Evolutionary conservation across 2,888 invertebrate genomes (phyloP), one percentile per base, ranked within the genome.

Genomic region (Beris chalybata): DNA sequence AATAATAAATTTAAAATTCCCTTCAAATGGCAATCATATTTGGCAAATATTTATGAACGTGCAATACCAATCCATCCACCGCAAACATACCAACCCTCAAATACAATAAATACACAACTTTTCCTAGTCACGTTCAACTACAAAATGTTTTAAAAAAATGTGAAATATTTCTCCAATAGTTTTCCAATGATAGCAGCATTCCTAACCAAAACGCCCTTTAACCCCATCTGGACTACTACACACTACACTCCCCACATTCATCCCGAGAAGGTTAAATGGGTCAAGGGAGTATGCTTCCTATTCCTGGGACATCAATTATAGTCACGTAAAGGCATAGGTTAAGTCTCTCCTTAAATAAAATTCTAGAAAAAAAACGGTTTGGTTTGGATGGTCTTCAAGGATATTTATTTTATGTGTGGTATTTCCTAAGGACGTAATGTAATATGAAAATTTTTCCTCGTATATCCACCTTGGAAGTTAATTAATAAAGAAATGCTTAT

Each of bases 271-370:
- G 22, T 22, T 22, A 22, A 58, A 58, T 45, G 57, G 57, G 57
- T 58, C 45, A 12, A 22, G n/a, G 22, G 32, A 45, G 45, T 45
- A 58, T 45, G 45, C 45, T 58, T 58, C 30, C 57, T 58, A 58
- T 58, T 13, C 57, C 32, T 32, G 6, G n/a, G 22, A 45, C 57
- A 58, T 58, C 57, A 58, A 58, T 58, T 58, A 58, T 44, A 58
- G 57, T 58, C 57, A 58, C 57, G 57, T 58, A 58, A 45, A 58
- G 57, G 57, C 30, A 45, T 58, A 29, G 57, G 57, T 45, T 45
- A 58, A 58, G 57, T 45, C 38, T 58, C 44, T 30, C 57, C 57
- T 58, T 22, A 58, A 58, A 58, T 38, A 38, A 38, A 38, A 38
- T 7, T 22, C 5, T 38, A 38, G 45, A 58, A 58, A 9, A 58